These are phyloP conservation scores for Pseudomyrmex concolor DNA, from an alignment of 1,140 invertebrate genomes.

Conservation along the genomic window DNA sequence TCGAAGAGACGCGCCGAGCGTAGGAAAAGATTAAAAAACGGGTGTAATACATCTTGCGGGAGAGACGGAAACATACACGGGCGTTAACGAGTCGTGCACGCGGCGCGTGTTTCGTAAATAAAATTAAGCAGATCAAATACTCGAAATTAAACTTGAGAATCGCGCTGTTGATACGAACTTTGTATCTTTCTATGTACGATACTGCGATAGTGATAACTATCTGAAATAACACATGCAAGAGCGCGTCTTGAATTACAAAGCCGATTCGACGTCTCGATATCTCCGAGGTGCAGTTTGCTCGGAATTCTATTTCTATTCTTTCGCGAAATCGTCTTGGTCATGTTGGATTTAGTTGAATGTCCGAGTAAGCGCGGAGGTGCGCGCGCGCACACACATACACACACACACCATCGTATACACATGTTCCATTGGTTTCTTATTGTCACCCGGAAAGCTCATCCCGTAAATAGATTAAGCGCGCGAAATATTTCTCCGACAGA, in stretches of 20 bases:
- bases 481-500: conserved; percentile 61
- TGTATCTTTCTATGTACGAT: not conserved
- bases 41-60: conserved; percentile 61
- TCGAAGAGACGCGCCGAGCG: conserved; percentile 62
- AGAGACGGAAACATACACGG: conserved; percentile 9
- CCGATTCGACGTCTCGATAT: conserved; percentile 22
- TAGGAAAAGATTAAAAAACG: conserved; percentile 68
- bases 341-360: conserved; percentile 30
- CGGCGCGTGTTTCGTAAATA: conserved; percentile 1
- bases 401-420: conserved; percentile 13
- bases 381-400: not conserved
- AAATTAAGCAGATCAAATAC: conserved; percentile 45
- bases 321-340: conserved; percentile 43
- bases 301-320: conserved; percentile 56
- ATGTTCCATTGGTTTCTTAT: conserved; percentile 67
- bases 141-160: conserved; percentile 4
- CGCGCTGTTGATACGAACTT: not conserved
- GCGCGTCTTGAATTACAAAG: conserved; percentile 58
- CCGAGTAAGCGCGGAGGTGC: not conserved
- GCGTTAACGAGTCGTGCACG: conserved; percentile 45
- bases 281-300: conserved; percentile 57
- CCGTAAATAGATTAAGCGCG: conserved; percentile 68
- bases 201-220: conserved; percentile 61
- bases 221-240: not conserved
- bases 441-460: conserved; percentile 66